Evolutionary conservation across 1,140 invertebrate genomes (phyloP).

Genomic region (Uloborus diversus): DNA sequence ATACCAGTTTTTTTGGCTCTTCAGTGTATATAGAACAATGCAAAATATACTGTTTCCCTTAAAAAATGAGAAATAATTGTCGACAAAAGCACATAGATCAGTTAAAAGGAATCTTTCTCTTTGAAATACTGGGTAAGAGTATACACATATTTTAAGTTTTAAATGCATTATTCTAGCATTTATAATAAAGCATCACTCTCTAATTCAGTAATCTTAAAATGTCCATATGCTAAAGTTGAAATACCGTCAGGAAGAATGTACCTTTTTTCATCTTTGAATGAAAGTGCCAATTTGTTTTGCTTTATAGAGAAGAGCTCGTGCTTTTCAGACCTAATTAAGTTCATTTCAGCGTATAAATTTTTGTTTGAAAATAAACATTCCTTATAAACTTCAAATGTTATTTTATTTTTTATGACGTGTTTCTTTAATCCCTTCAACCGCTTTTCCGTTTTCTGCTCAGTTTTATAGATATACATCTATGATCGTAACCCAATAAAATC

Average conservation of each 20-base stretch:
- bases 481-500: constrained; percentile 24
- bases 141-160: too few species aligned
- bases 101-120: too few species aligned
- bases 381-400: constrained; percentile 2
- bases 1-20: too few species aligned
- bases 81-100: too few species aligned
- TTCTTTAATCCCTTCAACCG: constrained; percentile 14
- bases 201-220: too few species aligned
- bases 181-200: too few species aligned
- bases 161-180: too few species aligned
- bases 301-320: background rate
- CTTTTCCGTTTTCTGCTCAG: background rate
- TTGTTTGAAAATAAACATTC: background rate
- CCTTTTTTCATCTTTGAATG: background rate
- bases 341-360: background rate
- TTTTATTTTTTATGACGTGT: background rate
- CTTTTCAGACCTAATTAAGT: background rate
- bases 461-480: constrained; percentile 23
- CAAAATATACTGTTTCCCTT: too few species aligned
- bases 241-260: background rate
- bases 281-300: background rate
- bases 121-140: too few species aligned
- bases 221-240: background rate
- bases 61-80: too few species aligned
- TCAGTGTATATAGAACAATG: too few species aligned